These are phyloP conservation scores for Hoplostethus atlanticus DNA, from an alignment of 2,797 vertebrate species.

Conservation along the genomic window DNA sequence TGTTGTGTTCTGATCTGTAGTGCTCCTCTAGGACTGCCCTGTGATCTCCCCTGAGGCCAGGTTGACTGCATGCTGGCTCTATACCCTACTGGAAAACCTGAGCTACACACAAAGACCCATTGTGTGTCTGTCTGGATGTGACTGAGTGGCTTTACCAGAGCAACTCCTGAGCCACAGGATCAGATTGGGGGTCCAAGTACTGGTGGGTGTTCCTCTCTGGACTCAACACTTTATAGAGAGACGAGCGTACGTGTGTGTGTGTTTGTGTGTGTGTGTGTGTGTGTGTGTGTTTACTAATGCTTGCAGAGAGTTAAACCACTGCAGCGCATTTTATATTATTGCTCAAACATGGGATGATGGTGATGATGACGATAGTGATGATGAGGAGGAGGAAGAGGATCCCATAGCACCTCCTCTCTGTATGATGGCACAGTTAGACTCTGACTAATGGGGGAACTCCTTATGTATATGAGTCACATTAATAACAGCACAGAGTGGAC, in stretches of 20 bases:
- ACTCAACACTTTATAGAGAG: neutral
- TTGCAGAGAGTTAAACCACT: neutral
- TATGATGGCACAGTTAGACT: conserved; percentile 71
- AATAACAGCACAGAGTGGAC: conserved; percentile 79
- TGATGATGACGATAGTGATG: neutral
- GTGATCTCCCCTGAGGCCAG: conserved; percentile 25
- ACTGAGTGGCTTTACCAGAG: neutral
- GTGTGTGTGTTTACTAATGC: neutral
- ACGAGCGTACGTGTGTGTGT: neutral
- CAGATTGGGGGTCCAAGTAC: neutral
- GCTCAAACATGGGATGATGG: neutral
- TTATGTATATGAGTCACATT: conserved; percentile 84
- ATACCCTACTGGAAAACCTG: conserved; percentile 26
- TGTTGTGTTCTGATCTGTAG: conserved; percentile 25
- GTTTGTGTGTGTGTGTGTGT: neutral
- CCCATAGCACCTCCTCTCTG: conserved; percentile 55
- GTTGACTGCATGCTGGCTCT: conserved; percentile 19
- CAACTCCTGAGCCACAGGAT: neutral
- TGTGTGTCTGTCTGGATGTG: conserved; percentile 37
- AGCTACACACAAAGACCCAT: conserved; percentile 38
- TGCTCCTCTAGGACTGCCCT: neutral
- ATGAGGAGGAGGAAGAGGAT: conserved; percentile 17
- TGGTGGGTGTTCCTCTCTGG: neutral
- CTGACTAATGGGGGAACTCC: conserved; percentile 84
- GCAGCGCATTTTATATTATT: neutral